Conservation (phyloP, 2,888 invertebrate genomes). For the Lucinisca nassula region DNA sequence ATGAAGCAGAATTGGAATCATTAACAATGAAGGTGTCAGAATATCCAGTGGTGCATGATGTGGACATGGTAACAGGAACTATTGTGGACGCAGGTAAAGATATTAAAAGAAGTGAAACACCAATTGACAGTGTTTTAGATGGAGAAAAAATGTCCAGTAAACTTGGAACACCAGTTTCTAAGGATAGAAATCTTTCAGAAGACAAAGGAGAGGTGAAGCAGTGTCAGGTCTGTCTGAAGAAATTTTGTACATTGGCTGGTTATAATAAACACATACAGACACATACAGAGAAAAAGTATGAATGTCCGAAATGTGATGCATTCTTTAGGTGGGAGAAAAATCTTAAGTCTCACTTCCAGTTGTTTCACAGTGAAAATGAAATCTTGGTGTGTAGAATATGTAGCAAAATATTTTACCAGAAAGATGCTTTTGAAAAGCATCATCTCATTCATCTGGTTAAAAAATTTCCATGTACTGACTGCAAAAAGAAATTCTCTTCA, state of each 20-base stretch:
- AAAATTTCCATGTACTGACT: not conserved
- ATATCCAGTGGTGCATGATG: not conserved
- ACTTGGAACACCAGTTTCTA: not conserved
- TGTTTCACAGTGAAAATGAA: not conserved
- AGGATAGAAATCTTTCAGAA: not conserved
- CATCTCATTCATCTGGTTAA: not conserved
- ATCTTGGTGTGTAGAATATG: not conserved
- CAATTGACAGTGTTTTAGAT: not conserved
- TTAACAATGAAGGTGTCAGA: not conserved
- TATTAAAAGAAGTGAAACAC: not conserved
- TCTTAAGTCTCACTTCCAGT: not conserved
- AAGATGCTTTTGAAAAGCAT: not conserved
- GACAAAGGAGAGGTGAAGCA: not conserved
- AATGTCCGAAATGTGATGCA: not conserved
- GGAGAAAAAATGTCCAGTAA: not conserved
- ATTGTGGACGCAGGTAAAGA: not conserved
- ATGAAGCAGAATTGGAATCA: not conserved
- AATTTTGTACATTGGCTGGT: not conserved
- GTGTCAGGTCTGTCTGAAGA: not conserved
- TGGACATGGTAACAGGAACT: not conserved
- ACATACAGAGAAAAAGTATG: not conserved
- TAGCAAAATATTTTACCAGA: not conserved
- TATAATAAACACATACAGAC: not conserved
- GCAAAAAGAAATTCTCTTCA: not conserved
- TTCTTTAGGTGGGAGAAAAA: not conserved